Percentiles rank a stretch among this genome's conserved stretches.
These are phyloP conservation scores for Chromobotia macracanthus DNA, from an alignment of 2,797 vertebrate genomes.

Conservation along the genomic window DNA sequence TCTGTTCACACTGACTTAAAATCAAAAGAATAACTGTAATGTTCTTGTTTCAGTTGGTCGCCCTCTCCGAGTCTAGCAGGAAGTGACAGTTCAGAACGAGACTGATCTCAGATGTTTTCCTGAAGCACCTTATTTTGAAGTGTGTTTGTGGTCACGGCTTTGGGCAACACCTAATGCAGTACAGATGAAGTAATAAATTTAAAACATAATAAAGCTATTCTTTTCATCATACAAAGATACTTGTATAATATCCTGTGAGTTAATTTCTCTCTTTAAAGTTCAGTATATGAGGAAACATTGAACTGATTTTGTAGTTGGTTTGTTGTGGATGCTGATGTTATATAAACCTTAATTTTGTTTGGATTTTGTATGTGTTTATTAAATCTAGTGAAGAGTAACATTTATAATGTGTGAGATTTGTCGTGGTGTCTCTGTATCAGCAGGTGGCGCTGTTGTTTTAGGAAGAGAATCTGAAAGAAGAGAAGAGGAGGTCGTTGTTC, in stretches of 20 bases:
- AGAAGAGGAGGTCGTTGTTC: no score
- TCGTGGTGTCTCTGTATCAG: neutral
- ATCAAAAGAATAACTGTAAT: neutral
- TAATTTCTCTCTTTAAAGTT: constrained; percentile 26
- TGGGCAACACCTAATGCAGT: constrained; percentile 46
- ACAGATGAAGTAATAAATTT: neutral
- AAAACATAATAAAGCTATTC: neutral
- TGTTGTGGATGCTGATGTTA: constrained; percentile 72
- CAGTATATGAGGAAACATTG: constrained; percentile 29
- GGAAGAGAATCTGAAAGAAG: no score
- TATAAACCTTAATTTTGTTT: constrained; percentile 51
- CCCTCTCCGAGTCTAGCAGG: constrained; percentile 81
- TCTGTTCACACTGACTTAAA: neutral
- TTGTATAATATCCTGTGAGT: neutral
- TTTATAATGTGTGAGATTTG: neutral
- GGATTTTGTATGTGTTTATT: constrained; percentile 76
- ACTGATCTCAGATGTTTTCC: constrained; percentile 59
- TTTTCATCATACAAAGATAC: neutral
- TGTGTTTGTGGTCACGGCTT: constrained; percentile 56
- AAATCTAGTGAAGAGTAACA: constrained; percentile 70
- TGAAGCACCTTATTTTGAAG: constrained; percentile 67
- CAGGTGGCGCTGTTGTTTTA: no score
- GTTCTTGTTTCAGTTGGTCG: constrained; percentile 70
- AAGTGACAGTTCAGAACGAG: constrained; percentile 82
- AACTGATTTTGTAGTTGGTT: constrained; percentile 47